These are phyloP conservation scores for Podilymbus podiceps DNA, from an alignment of 2,113 vertebrate genomes.

Conservation along the genomic window DNA sequence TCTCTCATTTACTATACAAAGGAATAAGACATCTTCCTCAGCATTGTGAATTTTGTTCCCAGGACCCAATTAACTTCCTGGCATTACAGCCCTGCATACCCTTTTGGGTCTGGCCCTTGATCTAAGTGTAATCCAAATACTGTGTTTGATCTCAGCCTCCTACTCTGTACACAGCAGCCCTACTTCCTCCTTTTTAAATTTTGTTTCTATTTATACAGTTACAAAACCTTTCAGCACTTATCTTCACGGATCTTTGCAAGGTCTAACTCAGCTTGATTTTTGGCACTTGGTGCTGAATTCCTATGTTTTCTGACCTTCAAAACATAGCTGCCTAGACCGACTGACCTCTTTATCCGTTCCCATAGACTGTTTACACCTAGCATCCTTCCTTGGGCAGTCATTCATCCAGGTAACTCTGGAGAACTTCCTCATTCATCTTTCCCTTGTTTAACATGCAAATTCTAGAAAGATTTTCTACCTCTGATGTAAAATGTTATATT, in stretches of 20 bases:
- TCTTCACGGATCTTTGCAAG: constrained; percentile 41
- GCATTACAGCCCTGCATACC: neutral
- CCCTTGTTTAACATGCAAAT: neutral
- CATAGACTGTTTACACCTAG: constrained; percentile 24
- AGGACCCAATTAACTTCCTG: constrained; percentile 30
- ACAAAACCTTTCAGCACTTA: constrained; percentile 10
- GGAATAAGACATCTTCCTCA: neutral
- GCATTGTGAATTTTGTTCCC: constrained; percentile 28
- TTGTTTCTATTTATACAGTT: constrained; percentile 15
- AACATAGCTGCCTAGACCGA: neutral
- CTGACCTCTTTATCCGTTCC: constrained; percentile 12
- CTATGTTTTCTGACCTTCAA: neutral
- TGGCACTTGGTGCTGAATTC: constrained; percentile 31
- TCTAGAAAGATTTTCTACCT: neutral
- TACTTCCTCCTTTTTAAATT: constrained; percentile 51
- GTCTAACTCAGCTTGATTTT: constrained; percentile 63
- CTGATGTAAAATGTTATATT: neutral
- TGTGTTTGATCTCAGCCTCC: constrained; percentile 48
- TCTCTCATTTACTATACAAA: neutral
- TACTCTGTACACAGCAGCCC: constrained; percentile 29
- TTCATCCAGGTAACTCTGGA: neutral
- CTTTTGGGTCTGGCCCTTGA: constrained; percentile 17
- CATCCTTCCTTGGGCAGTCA: constrained; percentile 3
- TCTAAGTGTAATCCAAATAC: constrained; percentile 8
- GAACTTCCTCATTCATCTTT: neutral